Base-by-base conservation (phyloP, 1,140 invertebrate species). In the Colletes gigas region DNA sequence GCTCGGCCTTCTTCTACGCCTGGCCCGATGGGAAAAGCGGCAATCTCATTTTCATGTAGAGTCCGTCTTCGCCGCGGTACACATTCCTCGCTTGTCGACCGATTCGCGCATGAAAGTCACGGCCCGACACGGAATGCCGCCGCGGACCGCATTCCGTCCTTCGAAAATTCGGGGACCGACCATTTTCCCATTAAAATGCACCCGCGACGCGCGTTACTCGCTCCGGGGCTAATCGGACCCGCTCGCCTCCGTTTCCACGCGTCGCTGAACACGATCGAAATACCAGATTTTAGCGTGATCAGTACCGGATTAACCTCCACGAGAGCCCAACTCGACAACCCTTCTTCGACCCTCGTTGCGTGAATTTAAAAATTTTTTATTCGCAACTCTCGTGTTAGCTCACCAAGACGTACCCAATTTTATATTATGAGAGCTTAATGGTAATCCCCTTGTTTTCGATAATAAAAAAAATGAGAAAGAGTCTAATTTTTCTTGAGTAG, bases 11-110 rank as follows among this genome's bases (percentile, higher is more conserved):
- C 80, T 84, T 86, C 78, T 77, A 15, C 57, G 65, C 19, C 71
- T 69, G 59, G 60, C 52, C 70, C 68, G 69, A 83, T 83, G 85
- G 84, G 84, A 87, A 87, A 86, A 86, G 70, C 84, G 82, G 74
- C 73, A 87, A 81, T 83, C 85, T 87, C 85, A 87, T 86, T 87
- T 87, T 87, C 85, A 86, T 86, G 84, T 87, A 70, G 65, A 74
- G 84, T 52, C 82, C 81, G 84, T 87, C 72, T 63, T n/a, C 71
- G 15, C 39, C 62, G 74, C 79, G 83, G 67, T 63, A 66, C 76
- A 79, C 81, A 86, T 86, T 86, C 84, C 77, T 55, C 70, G 60
- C 50, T 71, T 72, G 60, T 62, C 79, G 60, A 63, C 30, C 83
- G 76, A 80, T 72, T 78, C 80, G 74, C 55, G 79, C 76, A 82